Evolutionary conservation across 53 echinoderm and acorn worm genomes (phyloP).

Genomic region (Antedon mediterranea): DNA sequence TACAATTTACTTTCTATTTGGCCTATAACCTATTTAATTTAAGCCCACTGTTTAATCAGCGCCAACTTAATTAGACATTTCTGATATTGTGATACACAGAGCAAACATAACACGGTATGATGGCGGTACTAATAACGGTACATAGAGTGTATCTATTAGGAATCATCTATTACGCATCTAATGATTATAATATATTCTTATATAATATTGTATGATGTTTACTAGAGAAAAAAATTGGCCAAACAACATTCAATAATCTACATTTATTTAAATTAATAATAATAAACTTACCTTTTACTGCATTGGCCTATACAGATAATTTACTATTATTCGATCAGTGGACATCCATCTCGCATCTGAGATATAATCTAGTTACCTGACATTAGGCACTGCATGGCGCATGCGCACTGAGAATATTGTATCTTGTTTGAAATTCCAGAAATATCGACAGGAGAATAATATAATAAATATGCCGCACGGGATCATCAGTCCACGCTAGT

Average conservation of each 20-base stretch:
- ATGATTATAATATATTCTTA: too few species aligned
- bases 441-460: background rate
- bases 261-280: background rate
- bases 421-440: background rate
- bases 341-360: background rate
- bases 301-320: background rate
- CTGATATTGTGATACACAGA: too few species aligned
- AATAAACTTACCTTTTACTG: too few species aligned
- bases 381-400: background rate
- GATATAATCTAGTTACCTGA: background rate
- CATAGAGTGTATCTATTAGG: too few species aligned
- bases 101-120: too few species aligned
- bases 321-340: background rate
- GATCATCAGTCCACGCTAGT: background rate
- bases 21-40: background rate
- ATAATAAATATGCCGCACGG: too few species aligned
- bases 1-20: background rate
- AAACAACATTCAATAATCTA: background rate
- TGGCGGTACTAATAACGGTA: too few species aligned
- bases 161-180: too few species aligned
- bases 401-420: background rate
- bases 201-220: too few species aligned
- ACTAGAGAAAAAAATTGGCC: background rate
- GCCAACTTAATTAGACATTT: background rate
- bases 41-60: background rate